These are phyloP conservation scores for Carcina quercana DNA, from an alignment of 2,888 invertebrate species.

Conservation along the genomic window DNA sequence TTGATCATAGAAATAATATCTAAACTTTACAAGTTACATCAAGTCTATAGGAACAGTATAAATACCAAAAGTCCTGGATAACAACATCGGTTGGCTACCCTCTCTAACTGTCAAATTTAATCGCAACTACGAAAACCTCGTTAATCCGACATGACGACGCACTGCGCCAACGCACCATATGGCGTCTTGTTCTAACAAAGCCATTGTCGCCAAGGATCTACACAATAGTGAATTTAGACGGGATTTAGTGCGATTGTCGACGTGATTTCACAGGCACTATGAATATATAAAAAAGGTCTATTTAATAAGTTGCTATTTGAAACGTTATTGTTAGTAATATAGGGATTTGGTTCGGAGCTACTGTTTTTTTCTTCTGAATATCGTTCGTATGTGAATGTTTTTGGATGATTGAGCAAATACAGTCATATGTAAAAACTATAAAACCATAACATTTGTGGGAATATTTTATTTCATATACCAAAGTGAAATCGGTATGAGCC, in stretches of 20 bases:
- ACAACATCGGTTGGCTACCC: conserved; percentile 5
- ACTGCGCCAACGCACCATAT: conserved; percentile 50
- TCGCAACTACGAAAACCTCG: conserved; percentile 33
- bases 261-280: conserved; percentile 23
- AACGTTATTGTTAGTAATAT: conserved; percentile 1
- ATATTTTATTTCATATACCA: too few species aligned
- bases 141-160: conserved; percentile 42
- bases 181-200: conserved; percentile 53
- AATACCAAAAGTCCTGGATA: background rate
- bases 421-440: too few species aligned
- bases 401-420: too few species aligned
- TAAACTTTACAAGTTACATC: too few species aligned
- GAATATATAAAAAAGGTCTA: conserved; percentile 37
- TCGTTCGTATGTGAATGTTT: too few species aligned
- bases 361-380: too few species aligned
- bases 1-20: too few species aligned
- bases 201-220: conserved; percentile 32
- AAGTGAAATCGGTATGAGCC: too few species aligned
- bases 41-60: background rate
- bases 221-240: conserved; percentile 50
- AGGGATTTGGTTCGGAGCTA: background rate
- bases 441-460: too few species aligned
- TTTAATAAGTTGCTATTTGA: conserved; percentile 24
- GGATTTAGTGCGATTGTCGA: conserved; percentile 51
- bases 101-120: conserved; percentile 38